Conservation (phyloP, 2,797 vertebrate genomes). For the Diplodus sargus region DNA sequence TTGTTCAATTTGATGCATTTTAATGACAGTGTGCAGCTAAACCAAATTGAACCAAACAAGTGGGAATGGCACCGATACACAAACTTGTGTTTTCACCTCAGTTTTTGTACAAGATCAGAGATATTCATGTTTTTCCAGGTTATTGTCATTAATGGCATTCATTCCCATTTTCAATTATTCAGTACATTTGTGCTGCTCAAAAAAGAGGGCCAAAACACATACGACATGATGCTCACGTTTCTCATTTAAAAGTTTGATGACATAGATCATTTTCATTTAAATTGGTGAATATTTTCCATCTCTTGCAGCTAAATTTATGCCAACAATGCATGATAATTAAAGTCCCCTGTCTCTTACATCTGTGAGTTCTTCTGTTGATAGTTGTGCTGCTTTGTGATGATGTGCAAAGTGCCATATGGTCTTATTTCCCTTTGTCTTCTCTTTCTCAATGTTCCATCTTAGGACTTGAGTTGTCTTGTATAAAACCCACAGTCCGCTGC, state of each 20-base stretch:
- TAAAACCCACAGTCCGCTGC: conserved; percentile 77
- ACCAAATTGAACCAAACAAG: conserved; percentile 1
- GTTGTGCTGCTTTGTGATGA: conserved; percentile 60
- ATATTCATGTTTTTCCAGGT: conserved; percentile 15
- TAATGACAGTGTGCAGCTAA: neutral
- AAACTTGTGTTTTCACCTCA: conserved; percentile 24
- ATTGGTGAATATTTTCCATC: conserved; percentile 9
- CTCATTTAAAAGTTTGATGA: neutral
- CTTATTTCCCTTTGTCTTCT: conserved; percentile 77
- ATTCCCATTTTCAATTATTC: conserved; percentile 8
- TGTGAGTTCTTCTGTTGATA: conserved; percentile 50
- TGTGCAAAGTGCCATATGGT: conserved; percentile 65
- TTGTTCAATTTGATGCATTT: conserved; percentile 18
- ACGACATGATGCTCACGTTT: neutral
- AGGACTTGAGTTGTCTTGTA: conserved; percentile 81
- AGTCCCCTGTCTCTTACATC: conserved; percentile 15
- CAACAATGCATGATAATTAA: conserved; percentile 31
- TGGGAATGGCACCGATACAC: neutral
- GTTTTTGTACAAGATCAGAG: conserved; percentile 5
- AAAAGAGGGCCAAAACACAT: conserved; percentile 2
- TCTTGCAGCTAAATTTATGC: conserved; percentile 17
- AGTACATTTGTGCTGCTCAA: neutral
- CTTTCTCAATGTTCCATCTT: conserved; percentile 76
- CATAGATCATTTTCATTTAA: neutral
- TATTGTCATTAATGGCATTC: neutral